Evolutionary conservation across 2,888 invertebrate genomes (phyloP).

Genomic region (Meta bourneti): DNA sequence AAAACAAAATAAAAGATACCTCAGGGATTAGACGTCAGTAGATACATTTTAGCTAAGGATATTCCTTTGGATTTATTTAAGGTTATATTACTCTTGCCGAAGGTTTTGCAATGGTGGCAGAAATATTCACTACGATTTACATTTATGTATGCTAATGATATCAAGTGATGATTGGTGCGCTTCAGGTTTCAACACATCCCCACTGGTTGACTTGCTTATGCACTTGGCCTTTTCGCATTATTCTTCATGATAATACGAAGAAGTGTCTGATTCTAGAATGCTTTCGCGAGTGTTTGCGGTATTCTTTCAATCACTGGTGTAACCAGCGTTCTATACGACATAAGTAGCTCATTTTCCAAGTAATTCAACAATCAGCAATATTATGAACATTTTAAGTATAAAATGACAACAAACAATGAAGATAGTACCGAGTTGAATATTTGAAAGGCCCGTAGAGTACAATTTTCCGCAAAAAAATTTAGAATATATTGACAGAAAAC

Average conservation of each 20-base stretch:
- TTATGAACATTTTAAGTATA: no score
- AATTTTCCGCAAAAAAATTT: no score
- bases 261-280: neutral
- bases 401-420: no score
- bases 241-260: constrained; percentile 5
- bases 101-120: neutral
- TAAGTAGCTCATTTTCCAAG: no score
- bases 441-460: no score
- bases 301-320: neutral
- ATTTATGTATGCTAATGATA: neutral
- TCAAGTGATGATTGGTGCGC: neutral
- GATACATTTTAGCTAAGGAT: constrained; percentile 6
- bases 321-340: no score
- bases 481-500: no score
- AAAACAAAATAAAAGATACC: neutral
- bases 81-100: neutral
- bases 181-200: neutral
- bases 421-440: no score
- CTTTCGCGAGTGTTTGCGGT: neutral
- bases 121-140: neutral
- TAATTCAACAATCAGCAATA: no score
- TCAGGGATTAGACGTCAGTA: constrained; percentile 17
- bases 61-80: neutral
- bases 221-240: constrained; percentile 8
- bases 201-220: neutral